A percentile compares a stretch with the other conserved stretches of the same genome.
Conservation (phyloP, 2,888 invertebrate genomes). For the Drosophila bunnanda region DNA sequence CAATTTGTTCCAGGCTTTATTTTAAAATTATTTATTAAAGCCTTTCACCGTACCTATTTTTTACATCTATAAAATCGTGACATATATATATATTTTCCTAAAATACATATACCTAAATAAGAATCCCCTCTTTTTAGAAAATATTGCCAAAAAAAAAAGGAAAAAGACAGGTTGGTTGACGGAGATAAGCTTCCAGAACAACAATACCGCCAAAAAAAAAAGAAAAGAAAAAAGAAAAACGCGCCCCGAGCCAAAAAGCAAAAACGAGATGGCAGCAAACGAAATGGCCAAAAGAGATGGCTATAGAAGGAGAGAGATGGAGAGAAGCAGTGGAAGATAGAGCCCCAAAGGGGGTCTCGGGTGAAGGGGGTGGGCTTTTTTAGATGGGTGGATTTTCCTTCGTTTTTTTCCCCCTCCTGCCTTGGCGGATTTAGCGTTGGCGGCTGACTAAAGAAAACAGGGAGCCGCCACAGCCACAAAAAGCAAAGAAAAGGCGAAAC, state of each 20-base stretch:
- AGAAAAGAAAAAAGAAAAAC: slow-evolving; percentile 37
- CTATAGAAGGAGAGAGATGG: slow-evolving; percentile 19
- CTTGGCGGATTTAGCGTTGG: slow-evolving; percentile 77
- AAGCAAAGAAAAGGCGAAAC: slow-evolving; percentile 62
- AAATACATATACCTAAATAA: slow-evolving; percentile 4
- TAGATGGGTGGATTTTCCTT: slow-evolving; percentile 1
- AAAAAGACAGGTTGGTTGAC: background rate
- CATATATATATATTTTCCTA: slow-evolving; percentile 79
- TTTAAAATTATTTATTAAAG: background rate
- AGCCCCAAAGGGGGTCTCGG: slow-evolving; percentile 9
- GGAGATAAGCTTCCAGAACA: slow-evolving; percentile 70
- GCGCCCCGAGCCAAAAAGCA: slow-evolving; percentile 53
- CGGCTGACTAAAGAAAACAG: slow-evolving; percentile 77
- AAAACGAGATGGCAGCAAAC: slow-evolving; percentile 65
- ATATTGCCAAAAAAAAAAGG: slow-evolving; percentile 11
- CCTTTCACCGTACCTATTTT: background rate
- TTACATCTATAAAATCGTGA: slow-evolving; percentile 50
- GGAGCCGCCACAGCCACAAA: slow-evolving; percentile 26
- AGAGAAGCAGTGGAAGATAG: slow-evolving; percentile 18
- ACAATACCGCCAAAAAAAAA: slow-evolving; percentile 32
- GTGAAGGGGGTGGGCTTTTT: background rate
- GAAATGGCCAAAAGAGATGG: slow-evolving; percentile 33
- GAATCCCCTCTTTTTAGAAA: slow-evolving; percentile 1
- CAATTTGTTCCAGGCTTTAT: background rate
- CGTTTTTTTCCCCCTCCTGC: slow-evolving; percentile 39